A percentile compares a stretch with the other conserved stretches of the same genome.
These are phyloP conservation scores for Forbesichthys agassizii DNA, from an alignment of 2,113 vertebrate species.

Conservation along the genomic window DNA sequence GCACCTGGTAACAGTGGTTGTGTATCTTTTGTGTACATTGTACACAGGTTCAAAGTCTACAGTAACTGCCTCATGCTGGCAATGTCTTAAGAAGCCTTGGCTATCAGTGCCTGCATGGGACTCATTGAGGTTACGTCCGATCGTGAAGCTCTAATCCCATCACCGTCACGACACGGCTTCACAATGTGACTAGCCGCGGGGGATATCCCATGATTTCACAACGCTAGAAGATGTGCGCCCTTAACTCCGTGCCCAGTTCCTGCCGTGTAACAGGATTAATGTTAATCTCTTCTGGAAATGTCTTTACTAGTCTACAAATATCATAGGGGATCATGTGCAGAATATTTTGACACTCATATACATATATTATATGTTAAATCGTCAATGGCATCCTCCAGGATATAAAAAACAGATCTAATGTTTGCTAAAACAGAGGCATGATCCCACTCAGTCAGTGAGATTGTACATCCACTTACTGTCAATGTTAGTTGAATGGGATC, in stretches of 20 bases:
- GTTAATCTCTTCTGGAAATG: conserved; percentile 9
- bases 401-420: conserved; percentile 42
- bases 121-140: neutral
- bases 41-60: neutral
- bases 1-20: conserved; percentile 14
- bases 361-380: neutral
- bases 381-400: conserved; percentile 24
- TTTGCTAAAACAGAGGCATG: conserved; percentile 31
- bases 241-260: neutral
- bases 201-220: conserved; percentile 3
- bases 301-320: conserved; percentile 5
- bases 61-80: neutral
- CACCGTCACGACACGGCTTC: neutral
- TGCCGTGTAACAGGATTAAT: conserved; percentile 3
- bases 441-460: neutral
- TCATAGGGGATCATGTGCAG: neutral
- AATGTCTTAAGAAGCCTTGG: neutral
- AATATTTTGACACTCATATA: conserved; percentile 6
- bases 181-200: neutral
- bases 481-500: conserved; percentile 6
- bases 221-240: neutral
- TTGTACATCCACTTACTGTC: conserved; percentile 18
- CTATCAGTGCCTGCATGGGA: neutral
- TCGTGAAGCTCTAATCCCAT: neutral
- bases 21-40: conserved; percentile 5